phyloP scores from a whole-genome alignment of 1,140 invertebrate genomes.

The Proctacanthus coquilletti region DNA sequence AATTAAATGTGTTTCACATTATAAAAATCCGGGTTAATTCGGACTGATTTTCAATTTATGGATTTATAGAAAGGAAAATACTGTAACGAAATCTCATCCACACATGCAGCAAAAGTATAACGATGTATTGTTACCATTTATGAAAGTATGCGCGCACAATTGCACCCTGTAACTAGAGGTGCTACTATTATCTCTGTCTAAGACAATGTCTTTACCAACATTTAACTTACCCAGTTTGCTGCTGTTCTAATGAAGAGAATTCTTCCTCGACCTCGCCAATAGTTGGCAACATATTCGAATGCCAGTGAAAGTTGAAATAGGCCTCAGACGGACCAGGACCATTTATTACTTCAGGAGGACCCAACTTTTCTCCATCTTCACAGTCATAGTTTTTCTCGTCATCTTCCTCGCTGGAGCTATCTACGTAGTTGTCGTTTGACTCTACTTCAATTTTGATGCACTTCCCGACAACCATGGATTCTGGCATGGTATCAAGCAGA shows the following conservation, averaged over 20 bases:
- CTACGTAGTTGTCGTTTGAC: constrained; percentile 24
- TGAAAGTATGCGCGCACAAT: too few species aligned
- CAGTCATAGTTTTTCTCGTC: constrained; percentile 22
- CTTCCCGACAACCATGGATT: constrained; percentile 17
- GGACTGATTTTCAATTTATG: too few species aligned
- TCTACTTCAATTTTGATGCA: constrained; percentile 18
- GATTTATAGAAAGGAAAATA: too few species aligned
- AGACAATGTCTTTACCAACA: too few species aligned
- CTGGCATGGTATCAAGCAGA: neutral
- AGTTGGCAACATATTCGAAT: constrained; percentile 37
- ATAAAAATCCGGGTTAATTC: too few species aligned
- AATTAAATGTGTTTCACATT: too few species aligned
- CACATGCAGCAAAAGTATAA: too few species aligned
- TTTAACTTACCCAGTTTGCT: constrained; percentile 23
- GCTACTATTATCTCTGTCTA: too few species aligned
- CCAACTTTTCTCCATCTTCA: constrained; percentile 28
- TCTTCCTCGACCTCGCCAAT: constrained; percentile 51
- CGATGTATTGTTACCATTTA: too few species aligned
- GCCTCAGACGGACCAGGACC: constrained; percentile 26
- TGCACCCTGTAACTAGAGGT: too few species aligned
- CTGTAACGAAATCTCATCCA: too few species aligned
- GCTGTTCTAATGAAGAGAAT: constrained; percentile 24
- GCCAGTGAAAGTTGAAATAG: constrained; percentile 27
- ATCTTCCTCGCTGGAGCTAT: constrained; percentile 22
- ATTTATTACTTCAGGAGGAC: constrained; percentile 26